phyloP scores from a whole-genome alignment of 2,888 invertebrate genomes.

The Agriopis aurantiaria region DNA sequence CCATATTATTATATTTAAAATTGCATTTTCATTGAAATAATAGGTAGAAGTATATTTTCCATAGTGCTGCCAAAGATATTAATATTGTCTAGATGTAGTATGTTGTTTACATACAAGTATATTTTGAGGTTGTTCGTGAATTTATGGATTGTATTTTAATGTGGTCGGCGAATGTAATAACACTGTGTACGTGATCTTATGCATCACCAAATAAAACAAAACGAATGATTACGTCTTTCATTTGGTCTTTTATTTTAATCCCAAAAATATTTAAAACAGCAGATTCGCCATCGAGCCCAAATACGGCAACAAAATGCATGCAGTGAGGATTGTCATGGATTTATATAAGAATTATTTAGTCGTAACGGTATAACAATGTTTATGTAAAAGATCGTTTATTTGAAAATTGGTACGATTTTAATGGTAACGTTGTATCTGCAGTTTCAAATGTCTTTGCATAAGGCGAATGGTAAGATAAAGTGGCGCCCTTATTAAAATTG shows the following conservation, averaged over 20 bases:
- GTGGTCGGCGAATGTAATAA: conserved; percentile 77
- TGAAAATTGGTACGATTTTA: no score
- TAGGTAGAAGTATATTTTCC: conserved; percentile 85
- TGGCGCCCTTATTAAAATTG: no score
- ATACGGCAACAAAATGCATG: no score
- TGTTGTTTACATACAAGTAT: conserved; percentile 79
- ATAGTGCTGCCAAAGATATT: conserved; percentile 87
- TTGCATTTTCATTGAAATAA: conserved; percentile 84
- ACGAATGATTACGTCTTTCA: conserved; percentile 14
- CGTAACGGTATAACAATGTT: no score
- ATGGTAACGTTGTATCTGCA: no score
- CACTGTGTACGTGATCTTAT: conserved; percentile 78
- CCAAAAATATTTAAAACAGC: not conserved
- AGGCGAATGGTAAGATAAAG: no score
- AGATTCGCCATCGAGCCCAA: no score
- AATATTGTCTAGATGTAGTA: conserved; percentile 82
- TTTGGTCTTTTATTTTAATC: conserved; percentile 26
- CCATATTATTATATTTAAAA: conserved; percentile 71
- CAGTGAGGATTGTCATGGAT: no score
- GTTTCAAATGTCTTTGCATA: no score
- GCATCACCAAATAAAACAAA: conserved; percentile 73
- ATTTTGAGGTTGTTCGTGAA: conserved; percentile 82
- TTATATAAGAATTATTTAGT: no score
- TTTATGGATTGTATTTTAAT: conserved; percentile 81
- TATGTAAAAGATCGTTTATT: no score